These are phyloP conservation scores for Osmerus eperlanus DNA, from an alignment of 2,113 vertebrate genomes.

Conservation along the genomic window DNA sequence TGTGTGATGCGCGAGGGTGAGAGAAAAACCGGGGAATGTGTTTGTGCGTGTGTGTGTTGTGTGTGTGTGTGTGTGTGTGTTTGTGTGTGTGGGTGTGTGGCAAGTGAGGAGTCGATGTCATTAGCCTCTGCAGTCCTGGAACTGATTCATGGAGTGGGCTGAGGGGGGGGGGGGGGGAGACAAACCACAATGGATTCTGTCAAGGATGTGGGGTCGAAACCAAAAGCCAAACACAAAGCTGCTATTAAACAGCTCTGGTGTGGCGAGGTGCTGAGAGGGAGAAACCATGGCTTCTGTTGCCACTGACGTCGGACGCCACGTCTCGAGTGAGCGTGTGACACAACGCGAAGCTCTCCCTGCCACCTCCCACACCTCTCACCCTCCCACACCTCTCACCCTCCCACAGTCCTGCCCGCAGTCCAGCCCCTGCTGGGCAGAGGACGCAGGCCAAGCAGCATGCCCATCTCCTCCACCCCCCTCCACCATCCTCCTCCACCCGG, in stretches of 20 bases:
- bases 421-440: constrained; percentile 39
- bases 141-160: no score
- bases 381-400: constrained; percentile 38
- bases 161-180: no score
- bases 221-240: no score
- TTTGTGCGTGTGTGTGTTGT: constrained; percentile 12
- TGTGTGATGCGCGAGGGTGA: constrained; percentile 64
- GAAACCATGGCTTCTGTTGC: no score
- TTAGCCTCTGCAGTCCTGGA: no score
- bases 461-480: neutral
- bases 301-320: constrained; percentile 39
- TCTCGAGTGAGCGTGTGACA: constrained; percentile 57
- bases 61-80: neutral
- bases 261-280: no score
- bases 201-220: no score
- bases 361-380: constrained; percentile 67
- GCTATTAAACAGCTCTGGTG: no score
- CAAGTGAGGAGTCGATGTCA: no score
- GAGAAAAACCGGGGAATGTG: constrained; percentile 20
- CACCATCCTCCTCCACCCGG: neutral
- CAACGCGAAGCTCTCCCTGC: constrained; percentile 46
- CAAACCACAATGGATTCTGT: no score
- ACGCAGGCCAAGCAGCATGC: constrained; percentile 23
- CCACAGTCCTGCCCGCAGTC: constrained; percentile 11
- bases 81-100: neutral